Evolutionary conservation across 2,113 vertebrate genomes (phyloP).

Genomic region (Mus pahari): DNA sequence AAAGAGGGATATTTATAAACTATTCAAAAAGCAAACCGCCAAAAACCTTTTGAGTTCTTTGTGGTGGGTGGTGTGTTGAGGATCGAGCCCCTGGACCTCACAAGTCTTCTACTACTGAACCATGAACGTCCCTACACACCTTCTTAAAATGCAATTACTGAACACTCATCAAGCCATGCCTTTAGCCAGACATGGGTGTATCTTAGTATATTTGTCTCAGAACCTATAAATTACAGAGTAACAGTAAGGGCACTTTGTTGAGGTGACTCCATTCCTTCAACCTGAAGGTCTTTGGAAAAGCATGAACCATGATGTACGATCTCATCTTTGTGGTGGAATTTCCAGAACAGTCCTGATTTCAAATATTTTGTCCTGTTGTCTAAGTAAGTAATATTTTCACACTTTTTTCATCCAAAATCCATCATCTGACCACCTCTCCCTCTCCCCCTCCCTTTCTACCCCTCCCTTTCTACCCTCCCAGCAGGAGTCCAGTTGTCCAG

Average conservation of each 20-base stretch:
- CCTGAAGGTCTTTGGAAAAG: not conserved
- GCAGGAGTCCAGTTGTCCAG: not conserved
- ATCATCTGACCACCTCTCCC: not conserved
- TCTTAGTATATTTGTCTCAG: not conserved
- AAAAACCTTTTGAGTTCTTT: not conserved
- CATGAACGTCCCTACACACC: not conserved
- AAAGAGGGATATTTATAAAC: not conserved
- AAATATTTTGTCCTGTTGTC: constrained; percentile 36
- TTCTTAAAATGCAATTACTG: not conserved
- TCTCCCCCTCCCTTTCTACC: no score
- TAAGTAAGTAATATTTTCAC: not conserved
- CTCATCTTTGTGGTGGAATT: not conserved
- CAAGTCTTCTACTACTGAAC: not conserved
- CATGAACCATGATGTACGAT: not conserved
- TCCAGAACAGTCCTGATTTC: constrained; percentile 67
- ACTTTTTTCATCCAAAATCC: not conserved
- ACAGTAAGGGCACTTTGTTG: not conserved
- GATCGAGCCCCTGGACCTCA: not conserved
- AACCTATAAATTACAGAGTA: not conserved
- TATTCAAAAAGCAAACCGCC: not conserved
- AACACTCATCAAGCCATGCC: constrained; percentile 10
- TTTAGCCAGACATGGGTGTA: not conserved
- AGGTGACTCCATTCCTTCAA: not conserved
- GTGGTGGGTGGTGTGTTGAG: no score
- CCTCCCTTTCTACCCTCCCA: no score